phyloP scores from a whole-genome alignment of 2,797 vertebrate species.

The Enteromius viviparus region DNA sequence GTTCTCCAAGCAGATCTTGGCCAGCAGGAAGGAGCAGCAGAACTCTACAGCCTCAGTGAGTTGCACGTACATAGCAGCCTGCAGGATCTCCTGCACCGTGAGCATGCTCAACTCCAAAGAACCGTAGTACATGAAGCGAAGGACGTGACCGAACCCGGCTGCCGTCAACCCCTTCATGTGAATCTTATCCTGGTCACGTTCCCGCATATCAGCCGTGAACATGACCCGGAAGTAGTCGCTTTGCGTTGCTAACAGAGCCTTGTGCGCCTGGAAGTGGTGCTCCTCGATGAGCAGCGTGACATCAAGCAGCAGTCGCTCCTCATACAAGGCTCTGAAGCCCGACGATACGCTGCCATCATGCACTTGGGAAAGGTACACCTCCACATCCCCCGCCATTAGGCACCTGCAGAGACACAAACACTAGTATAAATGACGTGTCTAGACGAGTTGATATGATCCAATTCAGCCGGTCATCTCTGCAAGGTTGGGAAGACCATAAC shows the following conservation, averaged over 20 bases:
- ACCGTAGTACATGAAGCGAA: conserved; percentile 99
- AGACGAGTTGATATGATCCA: conserved; percentile 9
- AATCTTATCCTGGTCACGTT: conserved; percentile 99
- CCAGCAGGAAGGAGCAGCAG: conserved; percentile 98
- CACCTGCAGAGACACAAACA: conserved; percentile 77
- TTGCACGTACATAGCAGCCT: conserved; percentile 99
- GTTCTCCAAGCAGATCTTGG: conserved; percentile 99
- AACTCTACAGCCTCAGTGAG: conserved; percentile 99
- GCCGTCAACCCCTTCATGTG: conserved; percentile 98
- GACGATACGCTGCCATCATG: conserved; percentile 98
- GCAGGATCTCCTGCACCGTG: conserved; percentile 97
- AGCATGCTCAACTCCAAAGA: conserved; percentile 98
- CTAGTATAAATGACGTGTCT: not conserved
- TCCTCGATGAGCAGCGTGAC: conserved; percentile 94
- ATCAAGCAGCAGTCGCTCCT: conserved; percentile 96
- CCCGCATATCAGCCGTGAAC: conserved; percentile 99
- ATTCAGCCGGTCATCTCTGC: conserved; percentile 2
- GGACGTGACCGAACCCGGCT: conserved; percentile 95
- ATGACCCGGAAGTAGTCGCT: conserved; percentile 99
- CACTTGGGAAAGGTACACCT: conserved; percentile 99
- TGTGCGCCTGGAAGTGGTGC: conserved; percentile 99
- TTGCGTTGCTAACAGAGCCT: conserved; percentile 97
- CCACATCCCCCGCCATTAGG: conserved; percentile 99
- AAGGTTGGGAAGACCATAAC: not conserved
- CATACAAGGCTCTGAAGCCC: conserved; percentile 96